A percentile compares a stretch with the other conserved stretches of the same genome.
phyloP scores from a whole-genome alignment of 2,797 vertebrate genomes.

The Luscinia megarhynchos region DNA sequence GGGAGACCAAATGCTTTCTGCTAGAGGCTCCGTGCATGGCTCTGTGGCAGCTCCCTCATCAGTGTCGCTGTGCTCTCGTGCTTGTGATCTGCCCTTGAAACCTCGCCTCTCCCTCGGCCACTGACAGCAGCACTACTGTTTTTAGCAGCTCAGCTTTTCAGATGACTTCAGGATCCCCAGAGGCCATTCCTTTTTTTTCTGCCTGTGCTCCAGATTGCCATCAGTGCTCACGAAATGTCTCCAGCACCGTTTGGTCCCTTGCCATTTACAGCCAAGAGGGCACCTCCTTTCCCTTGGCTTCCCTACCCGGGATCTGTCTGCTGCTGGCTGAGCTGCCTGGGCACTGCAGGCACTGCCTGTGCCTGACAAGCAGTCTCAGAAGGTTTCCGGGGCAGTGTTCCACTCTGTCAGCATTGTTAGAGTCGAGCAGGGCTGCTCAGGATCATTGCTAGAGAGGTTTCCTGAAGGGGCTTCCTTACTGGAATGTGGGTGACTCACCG shows the following conservation, averaged over 20 bases:
- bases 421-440: constrained; percentile 12
- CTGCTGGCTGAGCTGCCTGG: constrained; percentile 32
- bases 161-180: not conserved
- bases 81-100: constrained; percentile 4
- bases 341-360: not conserved
- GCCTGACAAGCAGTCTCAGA: not conserved
- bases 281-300: constrained; percentile 41
- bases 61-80: not conserved
- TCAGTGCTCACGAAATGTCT: not conserved
- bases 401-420: constrained; percentile 37
- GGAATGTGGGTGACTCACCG: constrained; percentile 11
- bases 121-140: constrained; percentile 23
- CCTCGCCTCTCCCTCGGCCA: not conserved
- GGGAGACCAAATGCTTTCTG: not conserved
- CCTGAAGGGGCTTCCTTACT: constrained; percentile 51
- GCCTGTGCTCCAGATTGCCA: not conserved
- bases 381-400: constrained; percentile 53
- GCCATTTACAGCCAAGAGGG: constrained; percentile 17
- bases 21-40: not conserved
- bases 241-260: not conserved
- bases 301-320: not conserved
- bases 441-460: constrained; percentile 42
- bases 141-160: constrained; percentile 17
- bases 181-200: not conserved
- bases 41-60: not conserved